Conservation (phyloP, 2,113 vertebrate genomes). For the Salminus brasiliensis region DNA sequence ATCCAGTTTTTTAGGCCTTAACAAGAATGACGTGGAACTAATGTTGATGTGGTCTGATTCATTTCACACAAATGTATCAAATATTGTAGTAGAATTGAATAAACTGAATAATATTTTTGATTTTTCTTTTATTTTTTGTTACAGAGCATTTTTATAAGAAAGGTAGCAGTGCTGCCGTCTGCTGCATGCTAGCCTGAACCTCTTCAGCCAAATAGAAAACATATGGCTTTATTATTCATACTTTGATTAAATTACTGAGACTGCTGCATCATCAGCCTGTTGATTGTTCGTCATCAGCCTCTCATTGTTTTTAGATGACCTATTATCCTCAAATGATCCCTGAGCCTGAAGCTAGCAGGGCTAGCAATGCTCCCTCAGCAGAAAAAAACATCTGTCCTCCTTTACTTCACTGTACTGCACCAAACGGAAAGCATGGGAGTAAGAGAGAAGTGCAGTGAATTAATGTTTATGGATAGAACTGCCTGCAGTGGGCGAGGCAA, state of each 20-base stretch:
- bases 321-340: constrained; percentile 38
- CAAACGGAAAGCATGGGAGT: constrained; percentile 7
- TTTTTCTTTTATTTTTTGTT: background rate
- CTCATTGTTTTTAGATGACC: constrained; percentile 7
- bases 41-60: background rate
- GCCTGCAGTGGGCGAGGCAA: constrained; percentile 33
- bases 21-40: background rate
- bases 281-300: background rate
- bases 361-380: constrained; percentile 17
- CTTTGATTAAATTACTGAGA: background rate
- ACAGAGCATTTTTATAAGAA: too few species aligned
- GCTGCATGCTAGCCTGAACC: background rate
- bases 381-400: constrained; percentile 48
- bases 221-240: background rate
- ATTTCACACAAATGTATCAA: background rate
- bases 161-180: too few species aligned
- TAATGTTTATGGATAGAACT: background rate
- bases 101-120: background rate
- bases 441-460: constrained; percentile 21
- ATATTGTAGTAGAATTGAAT: background rate
- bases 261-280: background rate
- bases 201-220: background rate
- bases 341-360: constrained; percentile 37
- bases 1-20: background rate
- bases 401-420: constrained; percentile 7